These are phyloP conservation scores for Labeo catla DNA, from an alignment of 2,113 vertebrate species.

Conservation along the genomic window DNA sequence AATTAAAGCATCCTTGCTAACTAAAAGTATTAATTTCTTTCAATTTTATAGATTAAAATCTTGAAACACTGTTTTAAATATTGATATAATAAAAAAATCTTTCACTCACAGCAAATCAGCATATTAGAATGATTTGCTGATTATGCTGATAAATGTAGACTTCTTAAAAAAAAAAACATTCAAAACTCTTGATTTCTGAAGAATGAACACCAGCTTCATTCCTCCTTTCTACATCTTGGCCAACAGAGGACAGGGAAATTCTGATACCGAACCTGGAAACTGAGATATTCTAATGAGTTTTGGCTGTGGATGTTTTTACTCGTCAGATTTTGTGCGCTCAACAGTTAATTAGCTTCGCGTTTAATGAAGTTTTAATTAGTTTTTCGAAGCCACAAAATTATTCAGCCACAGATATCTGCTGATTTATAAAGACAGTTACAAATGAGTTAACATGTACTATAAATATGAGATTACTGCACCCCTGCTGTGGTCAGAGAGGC, in stretches of 20 bases:
- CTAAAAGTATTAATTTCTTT: no score
- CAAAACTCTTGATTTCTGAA: not conserved
- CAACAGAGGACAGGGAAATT: not conserved
- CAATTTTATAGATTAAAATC: no score
- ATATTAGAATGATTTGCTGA: no score
- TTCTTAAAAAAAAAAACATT: no score
- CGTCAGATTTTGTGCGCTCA: constrained; percentile 8
- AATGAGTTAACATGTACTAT: constrained; percentile 12
- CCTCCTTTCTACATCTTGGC: not conserved
- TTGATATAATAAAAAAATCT: no score
- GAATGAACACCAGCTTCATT: not conserved
- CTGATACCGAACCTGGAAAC: not conserved
- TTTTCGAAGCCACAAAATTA: constrained; percentile 20
- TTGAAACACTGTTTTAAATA: no score
- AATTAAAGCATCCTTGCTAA: no score
- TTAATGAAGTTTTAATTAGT: constrained; percentile 32
- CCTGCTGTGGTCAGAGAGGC: constrained; percentile 18
- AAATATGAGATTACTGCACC: constrained; percentile 23
- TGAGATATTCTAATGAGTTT: constrained; percentile 6
- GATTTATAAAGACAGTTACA: constrained; percentile 34
- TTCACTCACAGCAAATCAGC: no score
- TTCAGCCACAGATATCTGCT: not conserved
- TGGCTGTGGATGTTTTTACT: constrained; percentile 28
- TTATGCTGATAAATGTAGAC: no score
- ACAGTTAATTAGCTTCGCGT: constrained; percentile 35